Conservation (phyloP, 2,113 vertebrate species). For the Pimephales promelas region DNA sequence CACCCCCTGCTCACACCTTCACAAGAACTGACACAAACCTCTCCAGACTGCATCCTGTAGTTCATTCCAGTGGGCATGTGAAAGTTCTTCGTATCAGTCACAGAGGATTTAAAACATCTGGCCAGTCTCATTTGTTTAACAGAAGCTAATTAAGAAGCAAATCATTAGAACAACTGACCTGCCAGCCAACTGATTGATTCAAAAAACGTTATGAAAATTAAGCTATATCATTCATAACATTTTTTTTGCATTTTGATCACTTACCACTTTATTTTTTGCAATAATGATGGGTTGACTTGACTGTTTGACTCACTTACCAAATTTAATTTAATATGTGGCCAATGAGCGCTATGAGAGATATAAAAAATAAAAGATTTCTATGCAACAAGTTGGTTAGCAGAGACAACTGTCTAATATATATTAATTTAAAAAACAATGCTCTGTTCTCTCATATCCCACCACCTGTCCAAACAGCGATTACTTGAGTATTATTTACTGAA, state of each 20-base stretch:
- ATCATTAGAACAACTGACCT: neutral
- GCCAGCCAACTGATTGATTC: neutral
- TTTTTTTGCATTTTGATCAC: too few relatives aligned
- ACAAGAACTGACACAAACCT: constrained; percentile 23
- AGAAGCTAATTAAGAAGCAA: neutral
- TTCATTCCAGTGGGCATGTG: neutral
- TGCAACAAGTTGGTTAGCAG: neutral
- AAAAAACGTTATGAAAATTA: neutral
- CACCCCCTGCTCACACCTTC: constrained; percentile 37
- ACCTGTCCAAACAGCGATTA: constrained; percentile 61
- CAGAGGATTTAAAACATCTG: constrained; percentile 5
- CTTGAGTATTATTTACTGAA: constrained; percentile 57
- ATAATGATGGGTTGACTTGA: too few relatives aligned
- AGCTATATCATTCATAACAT: neutral
- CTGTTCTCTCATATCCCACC: too few relatives aligned
- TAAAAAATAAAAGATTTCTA: neutral
- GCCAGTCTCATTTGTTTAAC: neutral
- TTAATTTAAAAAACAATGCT: too few relatives aligned
- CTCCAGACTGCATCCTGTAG: neutral
- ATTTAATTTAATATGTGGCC: neutral
- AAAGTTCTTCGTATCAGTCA: neutral
- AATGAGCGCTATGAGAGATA: neutral
- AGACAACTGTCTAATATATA: neutral
- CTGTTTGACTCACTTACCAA: neutral
- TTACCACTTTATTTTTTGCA: too few relatives aligned